These are phyloP conservation scores for Molanna angustata DNA, from an alignment of 2,888 invertebrate species.

Conservation along the genomic window DNA sequence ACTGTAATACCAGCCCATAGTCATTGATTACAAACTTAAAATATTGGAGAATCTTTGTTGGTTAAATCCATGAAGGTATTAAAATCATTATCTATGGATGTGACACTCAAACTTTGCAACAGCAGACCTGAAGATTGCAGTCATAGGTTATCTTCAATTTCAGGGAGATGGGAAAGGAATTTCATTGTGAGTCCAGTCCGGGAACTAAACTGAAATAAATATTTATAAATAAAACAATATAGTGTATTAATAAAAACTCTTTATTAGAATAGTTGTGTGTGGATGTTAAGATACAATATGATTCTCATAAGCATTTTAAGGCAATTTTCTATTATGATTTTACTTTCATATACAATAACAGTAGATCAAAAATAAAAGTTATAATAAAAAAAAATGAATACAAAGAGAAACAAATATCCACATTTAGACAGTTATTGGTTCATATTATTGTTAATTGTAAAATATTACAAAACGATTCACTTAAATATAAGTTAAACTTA, in stretches of 20 bases:
- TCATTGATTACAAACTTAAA: no score
- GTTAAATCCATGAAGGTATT: no score
- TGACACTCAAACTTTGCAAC: no score
- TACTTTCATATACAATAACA: neutral
- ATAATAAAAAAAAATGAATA: neutral
- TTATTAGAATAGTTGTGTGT: constrained; percentile 18
- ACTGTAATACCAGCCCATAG: no score
- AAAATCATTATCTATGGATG: no score
- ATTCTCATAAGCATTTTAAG: constrained; percentile 16
- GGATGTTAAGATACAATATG: constrained; percentile 8
- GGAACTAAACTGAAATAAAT: no score
- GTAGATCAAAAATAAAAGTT: neutral
- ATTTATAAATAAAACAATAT: constrained; percentile 7
- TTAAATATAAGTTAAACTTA: constrained; percentile 33
- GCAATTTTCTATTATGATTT: constrained; percentile 7
- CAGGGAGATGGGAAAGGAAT: no score
- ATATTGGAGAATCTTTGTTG: no score
- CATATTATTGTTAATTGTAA: constrained; percentile 11
- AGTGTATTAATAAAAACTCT: constrained; percentile 22
- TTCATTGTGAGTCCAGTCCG: no score
- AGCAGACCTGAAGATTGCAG: no score
- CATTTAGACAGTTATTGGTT: no score
- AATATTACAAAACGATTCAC: constrained; percentile 17
- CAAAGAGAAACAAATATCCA: neutral
- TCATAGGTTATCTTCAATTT: no score